Evolutionary conservation across 1,140 invertebrate species (phyloP).

Genomic region (Drosophila melanica): DNA sequence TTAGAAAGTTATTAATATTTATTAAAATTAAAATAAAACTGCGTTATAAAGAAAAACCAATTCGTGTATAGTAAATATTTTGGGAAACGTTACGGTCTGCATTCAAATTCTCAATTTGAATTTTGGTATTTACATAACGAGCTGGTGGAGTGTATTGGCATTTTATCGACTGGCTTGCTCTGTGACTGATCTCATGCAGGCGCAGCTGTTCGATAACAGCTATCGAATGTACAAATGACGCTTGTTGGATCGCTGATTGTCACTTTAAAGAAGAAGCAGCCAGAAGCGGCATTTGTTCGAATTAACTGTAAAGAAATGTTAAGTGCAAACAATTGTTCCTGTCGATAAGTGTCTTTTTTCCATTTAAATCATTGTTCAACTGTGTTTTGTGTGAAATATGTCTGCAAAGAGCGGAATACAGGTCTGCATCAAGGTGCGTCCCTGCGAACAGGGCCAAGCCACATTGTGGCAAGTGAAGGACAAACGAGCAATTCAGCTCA

Average conservation of each 20-base stretch:
- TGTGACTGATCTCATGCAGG: background rate
- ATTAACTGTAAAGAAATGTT: slow-evolving; percentile 53
- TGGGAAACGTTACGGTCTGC: background rate
- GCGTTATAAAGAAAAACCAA: slow-evolving; percentile 67
- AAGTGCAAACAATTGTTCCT: slow-evolving; percentile 20
- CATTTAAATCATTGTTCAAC: slow-evolving; percentile 3
- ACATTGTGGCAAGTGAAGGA: slow-evolving; percentile 87
- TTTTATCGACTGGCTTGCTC: background rate
- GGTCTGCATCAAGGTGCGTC: slow-evolving; percentile 90
- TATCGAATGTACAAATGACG: slow-evolving; percentile 22
- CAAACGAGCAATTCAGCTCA: slow-evolving; percentile 85
- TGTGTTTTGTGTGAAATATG: slow-evolving; percentile 47
- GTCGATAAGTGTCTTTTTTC: slow-evolving; percentile 13
- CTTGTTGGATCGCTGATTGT: slow-evolving; percentile 6
- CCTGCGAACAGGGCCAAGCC: slow-evolving; percentile 86
- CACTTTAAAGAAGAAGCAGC: slow-evolving; percentile 30
- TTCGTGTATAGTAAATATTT: slow-evolving; percentile 19
- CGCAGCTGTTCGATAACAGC: slow-evolving; percentile 7
- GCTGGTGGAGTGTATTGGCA: background rate
- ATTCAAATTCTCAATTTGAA: slow-evolving; percentile 9
- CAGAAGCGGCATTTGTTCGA: slow-evolving; percentile 61
- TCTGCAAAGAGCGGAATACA: slow-evolving; percentile 80
- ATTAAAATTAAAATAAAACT: slow-evolving; percentile 76
- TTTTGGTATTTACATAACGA: background rate
- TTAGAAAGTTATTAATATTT: slow-evolving; percentile 80